Evolutionary conservation across 2,888 invertebrate genomes (phyloP).

Genomic region (Hoplodrina ambigua): DNA sequence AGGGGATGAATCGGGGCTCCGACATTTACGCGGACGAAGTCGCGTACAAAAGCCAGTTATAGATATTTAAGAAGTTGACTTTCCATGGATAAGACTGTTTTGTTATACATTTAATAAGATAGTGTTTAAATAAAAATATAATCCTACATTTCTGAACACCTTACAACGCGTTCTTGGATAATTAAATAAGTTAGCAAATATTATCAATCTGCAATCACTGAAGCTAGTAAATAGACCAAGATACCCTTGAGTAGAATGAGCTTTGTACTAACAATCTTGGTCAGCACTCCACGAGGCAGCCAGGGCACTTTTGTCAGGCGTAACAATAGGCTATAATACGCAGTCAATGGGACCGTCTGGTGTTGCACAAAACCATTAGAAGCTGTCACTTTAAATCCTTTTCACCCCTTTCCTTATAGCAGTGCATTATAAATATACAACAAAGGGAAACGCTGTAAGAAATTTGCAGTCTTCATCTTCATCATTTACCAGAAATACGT

Average conservation of each 20-base stretch:
- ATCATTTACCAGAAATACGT: too few relatives aligned
- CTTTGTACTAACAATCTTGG: slow-evolving; percentile 29
- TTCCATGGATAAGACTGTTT: too few relatives aligned
- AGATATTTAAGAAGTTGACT: too few relatives aligned
- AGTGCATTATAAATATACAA: background rate
- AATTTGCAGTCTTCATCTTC: too few relatives aligned
- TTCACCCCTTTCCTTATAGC: background rate
- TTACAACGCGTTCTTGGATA: too few relatives aligned
- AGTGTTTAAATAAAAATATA: too few relatives aligned
- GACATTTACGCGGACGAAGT: too few relatives aligned
- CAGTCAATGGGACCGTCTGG: background rate
- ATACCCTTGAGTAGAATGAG: slow-evolving; percentile 9
- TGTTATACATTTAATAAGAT: too few relatives aligned
- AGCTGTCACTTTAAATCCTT: background rate
- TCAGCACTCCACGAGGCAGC: slow-evolving; percentile 12
- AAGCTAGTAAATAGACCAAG: slow-evolving; percentile 9
- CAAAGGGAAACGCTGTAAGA: background rate
- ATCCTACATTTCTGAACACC: too few relatives aligned
- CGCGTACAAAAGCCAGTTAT: too few relatives aligned
- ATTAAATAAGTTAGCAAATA: too few relatives aligned
- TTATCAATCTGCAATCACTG: background rate
- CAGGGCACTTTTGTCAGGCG: slow-evolving; percentile 25
- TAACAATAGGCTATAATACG: slow-evolving; percentile 30
- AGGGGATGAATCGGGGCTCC: too few relatives aligned
- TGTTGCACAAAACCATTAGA: background rate